Evolutionary conservation across 2,797 vertebrate species (phyloP).

Genomic region (Syngnathus acus): DNA sequence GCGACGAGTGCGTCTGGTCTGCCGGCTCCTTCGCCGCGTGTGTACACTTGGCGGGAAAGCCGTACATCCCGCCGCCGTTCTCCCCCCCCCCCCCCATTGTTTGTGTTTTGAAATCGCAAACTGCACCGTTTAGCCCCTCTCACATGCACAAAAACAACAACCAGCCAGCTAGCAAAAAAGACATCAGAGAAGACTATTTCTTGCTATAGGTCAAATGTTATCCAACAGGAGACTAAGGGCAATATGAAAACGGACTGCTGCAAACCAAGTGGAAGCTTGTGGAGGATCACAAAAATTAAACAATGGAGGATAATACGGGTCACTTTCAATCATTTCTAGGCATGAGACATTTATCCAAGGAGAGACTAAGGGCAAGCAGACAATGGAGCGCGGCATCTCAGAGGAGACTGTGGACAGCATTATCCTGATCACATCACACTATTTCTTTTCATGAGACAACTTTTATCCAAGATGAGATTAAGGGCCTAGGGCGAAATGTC

Average conservation of each 20-base stretch:
- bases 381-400: no score
- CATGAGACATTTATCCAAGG: neutral
- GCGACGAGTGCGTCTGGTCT: conserved; percentile 45
- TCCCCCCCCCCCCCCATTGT: neutral
- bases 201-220: no score
- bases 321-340: no score
- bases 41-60: neutral
- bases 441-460: neutral
- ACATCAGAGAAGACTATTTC: neutral
- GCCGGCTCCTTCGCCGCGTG: conserved; percentile 36
- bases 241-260: no score
- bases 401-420: no score
- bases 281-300: no score
- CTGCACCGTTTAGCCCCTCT: neutral
- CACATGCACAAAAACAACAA: neutral
- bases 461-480: neutral
- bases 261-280: no score
- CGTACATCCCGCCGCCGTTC: neutral
- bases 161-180: neutral
- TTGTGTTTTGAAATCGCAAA: neutral
- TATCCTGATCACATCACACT: no score
- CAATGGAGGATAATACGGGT: no score
- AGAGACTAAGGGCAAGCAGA: no score
- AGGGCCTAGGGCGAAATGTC: neutral
- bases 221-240: no score